phyloP scores from a whole-genome alignment of 2,113 vertebrate species.

The Alexandromys fortis region DNA sequence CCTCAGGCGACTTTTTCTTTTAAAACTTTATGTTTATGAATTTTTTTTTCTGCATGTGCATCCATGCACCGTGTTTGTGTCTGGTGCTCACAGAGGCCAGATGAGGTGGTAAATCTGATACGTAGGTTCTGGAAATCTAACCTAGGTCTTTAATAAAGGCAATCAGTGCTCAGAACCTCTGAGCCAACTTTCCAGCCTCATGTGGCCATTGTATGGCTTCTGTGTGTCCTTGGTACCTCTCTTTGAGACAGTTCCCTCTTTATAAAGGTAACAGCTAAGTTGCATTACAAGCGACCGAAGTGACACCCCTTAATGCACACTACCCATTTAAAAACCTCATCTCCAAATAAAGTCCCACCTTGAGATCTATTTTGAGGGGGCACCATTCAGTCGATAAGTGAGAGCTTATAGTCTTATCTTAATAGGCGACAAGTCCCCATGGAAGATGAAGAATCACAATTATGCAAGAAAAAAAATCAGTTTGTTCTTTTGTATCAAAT shows the following conservation, averaged over 20 bases:
- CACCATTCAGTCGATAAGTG: not conserved
- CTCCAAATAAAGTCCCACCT: not conserved
- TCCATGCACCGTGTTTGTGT: not conserved
- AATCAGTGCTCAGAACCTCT: not conserved
- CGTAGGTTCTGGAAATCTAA: not conserved
- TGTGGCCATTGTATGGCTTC: accelerated
- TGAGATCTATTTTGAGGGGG: not conserved
- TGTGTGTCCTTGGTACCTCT: not conserved
- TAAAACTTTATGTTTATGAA: not conserved
- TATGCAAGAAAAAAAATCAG: not conserved
- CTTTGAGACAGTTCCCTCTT: not conserved
- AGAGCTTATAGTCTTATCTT: not conserved
- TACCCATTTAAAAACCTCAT: not conserved
- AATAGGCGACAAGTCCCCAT: not conserved
- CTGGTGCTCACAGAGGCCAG: not conserved
- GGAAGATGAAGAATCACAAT: not conserved
- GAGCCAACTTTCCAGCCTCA: not conserved
- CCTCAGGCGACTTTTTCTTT: not conserved
- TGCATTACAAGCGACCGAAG: not conserved
- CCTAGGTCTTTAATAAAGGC: not conserved
- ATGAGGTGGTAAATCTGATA: not conserved
- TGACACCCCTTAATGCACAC: not conserved
- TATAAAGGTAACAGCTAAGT: not conserved
- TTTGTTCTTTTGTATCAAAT: not conserved
- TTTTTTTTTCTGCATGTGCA: not conserved